These are phyloP conservation scores for Dendroctonus ponderosae DNA, from an alignment of 1,140 invertebrate genomes.

Conservation along the genomic window DNA sequence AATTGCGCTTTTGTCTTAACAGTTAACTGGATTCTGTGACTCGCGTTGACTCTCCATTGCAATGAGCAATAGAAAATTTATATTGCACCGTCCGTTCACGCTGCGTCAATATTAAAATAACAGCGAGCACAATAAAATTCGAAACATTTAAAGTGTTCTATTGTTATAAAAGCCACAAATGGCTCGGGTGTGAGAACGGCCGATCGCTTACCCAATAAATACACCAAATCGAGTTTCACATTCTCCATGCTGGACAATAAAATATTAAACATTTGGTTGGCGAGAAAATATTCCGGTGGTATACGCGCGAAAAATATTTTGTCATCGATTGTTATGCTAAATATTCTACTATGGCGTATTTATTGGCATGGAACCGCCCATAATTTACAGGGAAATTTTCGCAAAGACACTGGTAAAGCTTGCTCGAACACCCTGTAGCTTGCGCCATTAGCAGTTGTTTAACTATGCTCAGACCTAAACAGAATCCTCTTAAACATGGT, in stretches of 20 bases:
- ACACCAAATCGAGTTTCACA: constrained; percentile 34
- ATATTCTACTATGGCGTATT: constrained; percentile 6
- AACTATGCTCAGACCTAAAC: constrained; percentile 2
- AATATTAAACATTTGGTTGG: constrained; percentile 22
- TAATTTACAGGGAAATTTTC: too few species aligned
- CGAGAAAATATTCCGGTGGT: constrained; percentile 23
- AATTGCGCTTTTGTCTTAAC: too few species aligned
- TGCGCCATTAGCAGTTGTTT: too few species aligned
- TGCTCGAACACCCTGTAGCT: too few species aligned
- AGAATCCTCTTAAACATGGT: constrained; percentile 29
- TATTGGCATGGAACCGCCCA: not conserved
- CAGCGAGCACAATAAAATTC: constrained; percentile 42
- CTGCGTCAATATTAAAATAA: constrained; percentile 17
- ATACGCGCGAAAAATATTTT: constrained; percentile 24
- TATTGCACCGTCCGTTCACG: too few species aligned
- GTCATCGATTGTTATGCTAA: constrained; percentile 22
- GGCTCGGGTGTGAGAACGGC: constrained; percentile 36
- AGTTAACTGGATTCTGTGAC: too few species aligned
- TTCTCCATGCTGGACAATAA: constrained; percentile 32
- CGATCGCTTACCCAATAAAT: constrained; percentile 40
- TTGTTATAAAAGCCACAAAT: constrained; percentile 45
- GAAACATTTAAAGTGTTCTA: constrained; percentile 45
- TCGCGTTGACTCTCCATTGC: too few species aligned
- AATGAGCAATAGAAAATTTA: too few species aligned
- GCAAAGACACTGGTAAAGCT: too few species aligned